Percentiles rank a stretch among this genome's conserved stretches.
These are phyloP conservation scores for Onychomys arenicola DNA, from an alignment of 2,797 vertebrate genomes.

Conservation along the genomic window DNA sequence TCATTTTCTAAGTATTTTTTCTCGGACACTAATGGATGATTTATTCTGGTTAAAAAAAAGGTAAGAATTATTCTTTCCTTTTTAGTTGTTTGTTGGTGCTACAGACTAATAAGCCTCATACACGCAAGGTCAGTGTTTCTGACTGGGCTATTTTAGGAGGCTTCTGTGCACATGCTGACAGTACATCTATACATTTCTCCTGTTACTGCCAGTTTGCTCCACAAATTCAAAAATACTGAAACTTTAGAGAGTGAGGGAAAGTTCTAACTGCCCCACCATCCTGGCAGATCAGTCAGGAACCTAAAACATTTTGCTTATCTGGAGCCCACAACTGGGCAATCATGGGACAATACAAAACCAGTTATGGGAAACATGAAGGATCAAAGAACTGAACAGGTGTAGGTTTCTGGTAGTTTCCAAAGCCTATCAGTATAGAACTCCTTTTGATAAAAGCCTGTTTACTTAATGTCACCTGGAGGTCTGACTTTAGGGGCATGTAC, in stretches of 20 bases:
- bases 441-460: not conserved
- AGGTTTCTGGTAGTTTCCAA: not conserved
- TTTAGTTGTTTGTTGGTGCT: not conserved
- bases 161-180: not conserved
- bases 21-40: conserved; percentile 23
- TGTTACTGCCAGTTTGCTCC: not conserved
- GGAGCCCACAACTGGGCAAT: not conserved
- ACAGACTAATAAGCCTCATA: not conserved
- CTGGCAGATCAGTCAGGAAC: not conserved
- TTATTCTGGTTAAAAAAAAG: conserved; percentile 27
- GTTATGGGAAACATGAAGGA: not conserved
- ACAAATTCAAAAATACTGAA: not conserved
- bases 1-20: conserved; percentile 54
- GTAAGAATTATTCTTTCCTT: not conserved
- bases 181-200: not conserved
- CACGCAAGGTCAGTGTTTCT: not conserved
- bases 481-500: not conserved
- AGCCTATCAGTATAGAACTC: not conserved
- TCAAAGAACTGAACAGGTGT: not conserved
- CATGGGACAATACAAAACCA: not conserved
- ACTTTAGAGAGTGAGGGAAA: not conserved
- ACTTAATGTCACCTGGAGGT: not conserved
- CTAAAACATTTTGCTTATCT: not conserved
- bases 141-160: not conserved
- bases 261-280: not conserved